Conservation (phyloP, 64 coral and sea anemone genomes). For the Dendrophyllia cribrosa region DNA sequence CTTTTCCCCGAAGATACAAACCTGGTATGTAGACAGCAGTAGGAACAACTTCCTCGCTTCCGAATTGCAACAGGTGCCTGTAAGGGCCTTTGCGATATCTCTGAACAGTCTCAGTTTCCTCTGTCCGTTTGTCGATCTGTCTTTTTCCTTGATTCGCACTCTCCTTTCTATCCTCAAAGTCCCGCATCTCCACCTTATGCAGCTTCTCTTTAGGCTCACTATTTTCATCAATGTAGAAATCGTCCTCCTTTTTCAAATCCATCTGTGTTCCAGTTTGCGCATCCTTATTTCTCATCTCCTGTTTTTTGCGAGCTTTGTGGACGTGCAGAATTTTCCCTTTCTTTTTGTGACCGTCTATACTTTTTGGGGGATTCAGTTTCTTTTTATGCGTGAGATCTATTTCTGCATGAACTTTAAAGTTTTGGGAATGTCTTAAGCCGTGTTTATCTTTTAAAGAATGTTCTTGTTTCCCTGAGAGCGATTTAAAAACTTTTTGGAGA, state of each 20-base stretch:
- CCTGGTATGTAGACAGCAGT: not conserved
- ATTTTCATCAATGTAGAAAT: constrained; percentile 35
- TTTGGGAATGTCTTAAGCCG: not conserved
- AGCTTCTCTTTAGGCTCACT: not conserved
- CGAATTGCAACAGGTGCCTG: constrained; percentile 22
- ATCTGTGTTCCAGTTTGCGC: not conserved
- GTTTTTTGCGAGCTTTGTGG: not conserved
- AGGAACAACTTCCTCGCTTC: too few relatives aligned
- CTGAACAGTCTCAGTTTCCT: not conserved
- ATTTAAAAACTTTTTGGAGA: too few relatives aligned
- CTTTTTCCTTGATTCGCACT: not conserved
- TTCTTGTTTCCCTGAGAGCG: too few relatives aligned
- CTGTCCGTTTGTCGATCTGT: not conserved
- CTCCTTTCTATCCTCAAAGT: not conserved
- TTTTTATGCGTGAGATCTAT: not conserved
- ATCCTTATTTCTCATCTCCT: not conserved
- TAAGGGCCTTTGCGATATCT: not conserved
- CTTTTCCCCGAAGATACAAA: not conserved
- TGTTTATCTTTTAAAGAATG: too few relatives aligned
- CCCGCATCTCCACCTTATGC: not conserved
- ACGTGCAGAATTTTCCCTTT: not conserved
- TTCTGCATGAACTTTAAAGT: not conserved
- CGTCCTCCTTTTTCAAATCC: not conserved
- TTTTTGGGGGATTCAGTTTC: not conserved
- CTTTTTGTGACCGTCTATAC: not conserved